phyloP scores from a whole-genome alignment of 1,140 invertebrate species.

The Drosophila lowei region DNA sequence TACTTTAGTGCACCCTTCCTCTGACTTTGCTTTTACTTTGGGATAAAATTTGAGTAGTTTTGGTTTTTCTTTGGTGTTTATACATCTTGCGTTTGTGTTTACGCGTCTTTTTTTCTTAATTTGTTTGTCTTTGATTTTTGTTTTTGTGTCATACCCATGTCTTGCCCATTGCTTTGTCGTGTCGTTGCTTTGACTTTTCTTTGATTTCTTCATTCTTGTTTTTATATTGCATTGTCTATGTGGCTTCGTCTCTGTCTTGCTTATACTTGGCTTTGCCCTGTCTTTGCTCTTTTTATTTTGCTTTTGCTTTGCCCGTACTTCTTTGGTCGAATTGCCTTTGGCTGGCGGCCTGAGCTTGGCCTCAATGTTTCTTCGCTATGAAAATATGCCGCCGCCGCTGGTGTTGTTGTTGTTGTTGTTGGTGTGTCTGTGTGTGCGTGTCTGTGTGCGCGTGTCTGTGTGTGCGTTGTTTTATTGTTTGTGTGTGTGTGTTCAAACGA shows the following conservation, averaged over 20 bases:
- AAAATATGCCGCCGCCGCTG: constrained; percentile 40
- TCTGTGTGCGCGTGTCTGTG: too few species aligned
- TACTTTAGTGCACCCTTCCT: too few species aligned
- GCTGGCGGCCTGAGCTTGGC: constrained; percentile 62
- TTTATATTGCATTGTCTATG: constrained; percentile 36
- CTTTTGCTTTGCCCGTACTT: constrained; percentile 25
- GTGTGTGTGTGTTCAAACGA: constrained; percentile 7
- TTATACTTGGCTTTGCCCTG: constrained; percentile 35
- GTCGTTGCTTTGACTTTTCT: not conserved
- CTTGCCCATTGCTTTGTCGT: too few species aligned
- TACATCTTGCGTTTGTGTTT: too few species aligned
- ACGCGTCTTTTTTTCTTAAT: too few species aligned
- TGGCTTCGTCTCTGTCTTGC: constrained; percentile 31
- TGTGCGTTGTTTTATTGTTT: too few species aligned
- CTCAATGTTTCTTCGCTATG: constrained; percentile 59
- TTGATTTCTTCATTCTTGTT: constrained; percentile 35
- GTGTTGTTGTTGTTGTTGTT: constrained; percentile 4
- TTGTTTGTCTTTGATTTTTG: too few species aligned
- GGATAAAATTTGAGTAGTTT: too few species aligned
- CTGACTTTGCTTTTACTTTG: too few species aligned
- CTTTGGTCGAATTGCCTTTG: constrained; percentile 44
- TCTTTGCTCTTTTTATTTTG: constrained; percentile 45
- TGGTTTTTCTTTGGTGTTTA: too few species aligned
- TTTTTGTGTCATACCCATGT: too few species aligned
- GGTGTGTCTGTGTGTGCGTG: not conserved